These are phyloP conservation scores for Mustela nigripes DNA, from an alignment of 2,113 vertebrate species.

Conservation along the genomic window DNA sequence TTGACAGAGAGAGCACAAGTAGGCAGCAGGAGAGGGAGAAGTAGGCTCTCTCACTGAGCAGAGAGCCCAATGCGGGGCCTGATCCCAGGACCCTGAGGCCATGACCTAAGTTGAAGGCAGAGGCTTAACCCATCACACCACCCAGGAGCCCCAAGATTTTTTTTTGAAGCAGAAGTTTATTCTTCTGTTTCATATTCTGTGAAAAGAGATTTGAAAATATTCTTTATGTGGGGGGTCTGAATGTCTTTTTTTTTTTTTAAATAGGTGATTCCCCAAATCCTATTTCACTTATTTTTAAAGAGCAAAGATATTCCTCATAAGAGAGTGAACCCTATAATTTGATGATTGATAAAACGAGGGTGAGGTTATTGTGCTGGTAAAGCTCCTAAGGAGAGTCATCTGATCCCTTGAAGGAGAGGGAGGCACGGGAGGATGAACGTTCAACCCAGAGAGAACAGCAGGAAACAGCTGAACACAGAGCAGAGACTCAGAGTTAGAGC, in stretches of 20 bases:
- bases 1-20: too few species aligned
- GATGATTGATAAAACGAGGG: not conserved
- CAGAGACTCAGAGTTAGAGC: not conserved
- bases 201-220: slow-evolving; percentile 49
- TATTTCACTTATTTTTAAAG: slow-evolving; percentile 46
- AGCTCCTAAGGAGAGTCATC: not conserved
- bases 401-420: not conserved
- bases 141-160: too few species aligned
- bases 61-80: too few species aligned
- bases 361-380: not conserved
- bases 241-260: not conserved
- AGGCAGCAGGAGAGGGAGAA: too few species aligned
- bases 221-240: not conserved
- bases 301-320: not conserved
- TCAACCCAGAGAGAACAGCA: not conserved
- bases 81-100: too few species aligned
- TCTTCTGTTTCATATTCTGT: slow-evolving; percentile 50
- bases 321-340: slow-evolving; percentile 12
- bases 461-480: not conserved
- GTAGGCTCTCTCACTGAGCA: too few species aligned
- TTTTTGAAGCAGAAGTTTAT: slow-evolving; percentile 44
- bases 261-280: not conserved
- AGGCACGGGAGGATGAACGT: not conserved
- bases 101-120: too few species aligned
- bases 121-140: too few species aligned